Conservation (phyloP, 2,797 vertebrate species). For the Brachymystax lenok region DNA sequence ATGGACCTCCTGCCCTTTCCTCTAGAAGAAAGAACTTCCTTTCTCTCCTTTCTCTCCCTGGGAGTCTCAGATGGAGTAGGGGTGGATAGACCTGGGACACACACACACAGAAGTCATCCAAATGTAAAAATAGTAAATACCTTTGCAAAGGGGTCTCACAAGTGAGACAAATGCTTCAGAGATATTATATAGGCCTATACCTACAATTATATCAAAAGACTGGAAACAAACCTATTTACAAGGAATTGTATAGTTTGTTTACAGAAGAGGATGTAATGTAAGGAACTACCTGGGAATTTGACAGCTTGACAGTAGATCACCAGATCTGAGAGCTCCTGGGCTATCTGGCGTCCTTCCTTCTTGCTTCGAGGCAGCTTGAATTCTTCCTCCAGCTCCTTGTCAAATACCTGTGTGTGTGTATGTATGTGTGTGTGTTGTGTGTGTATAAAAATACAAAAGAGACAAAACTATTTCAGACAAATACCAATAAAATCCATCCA, state of each 20-base stretch:
- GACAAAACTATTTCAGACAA: background rate
- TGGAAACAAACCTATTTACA: background rate
- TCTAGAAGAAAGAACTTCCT: background rate
- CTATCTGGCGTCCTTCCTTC: conserved; percentile 98
- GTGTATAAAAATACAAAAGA: background rate
- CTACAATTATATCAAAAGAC: background rate
- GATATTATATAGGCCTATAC: too few species aligned
- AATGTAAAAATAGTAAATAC: background rate
- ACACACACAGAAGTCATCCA: conserved; percentile 43
- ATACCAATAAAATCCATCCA: background rate
- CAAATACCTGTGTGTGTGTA: conserved; percentile 83
- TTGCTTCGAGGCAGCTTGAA: conserved; percentile 98
- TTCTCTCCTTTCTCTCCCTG: conserved; percentile 88
- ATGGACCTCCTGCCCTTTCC: conserved; percentile 98
- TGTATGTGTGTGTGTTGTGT: background rate
- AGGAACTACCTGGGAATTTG: conserved; percentile 91
- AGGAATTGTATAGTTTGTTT: background rate
- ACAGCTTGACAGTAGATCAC: conserved; percentile 98
- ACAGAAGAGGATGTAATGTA: background rate
- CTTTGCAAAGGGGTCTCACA: background rate
- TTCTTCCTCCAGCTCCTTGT: conserved; percentile 97
- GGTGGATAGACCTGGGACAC: conserved; percentile 91
- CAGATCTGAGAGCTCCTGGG: conserved; percentile 95
- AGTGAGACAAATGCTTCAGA: background rate
- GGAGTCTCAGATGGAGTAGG: conserved; percentile 90